Percentiles rank a stretch among this genome's conserved stretches.
phyloP scores from a whole-genome alignment of 2,888 invertebrate species.

The Rhorus exstirpatorius region DNA sequence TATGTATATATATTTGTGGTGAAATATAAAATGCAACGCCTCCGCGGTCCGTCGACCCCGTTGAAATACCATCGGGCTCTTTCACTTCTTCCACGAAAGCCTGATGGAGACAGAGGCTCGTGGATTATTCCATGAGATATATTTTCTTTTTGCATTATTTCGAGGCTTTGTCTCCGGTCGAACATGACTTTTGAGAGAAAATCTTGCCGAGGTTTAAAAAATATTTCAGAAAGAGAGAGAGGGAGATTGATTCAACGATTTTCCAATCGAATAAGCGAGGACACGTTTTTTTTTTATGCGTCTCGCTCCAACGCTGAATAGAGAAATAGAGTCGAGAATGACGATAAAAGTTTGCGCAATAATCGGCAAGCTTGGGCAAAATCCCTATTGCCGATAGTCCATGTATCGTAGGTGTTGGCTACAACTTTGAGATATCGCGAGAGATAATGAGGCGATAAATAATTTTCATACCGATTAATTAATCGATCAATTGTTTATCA shows the following conservation, averaged over 20 bases:
- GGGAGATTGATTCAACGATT: constrained; percentile 49
- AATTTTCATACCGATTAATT: constrained; percentile 20
- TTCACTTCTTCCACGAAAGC: constrained; percentile 66
- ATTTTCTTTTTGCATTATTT: constrained; percentile 49
- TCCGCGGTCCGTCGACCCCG: constrained; percentile 68
- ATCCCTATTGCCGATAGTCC: constrained; percentile 43
- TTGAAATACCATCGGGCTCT: constrained; percentile 63
- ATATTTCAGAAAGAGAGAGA: background rate
- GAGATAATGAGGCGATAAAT: constrained; percentile 37
- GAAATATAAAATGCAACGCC: constrained; percentile 56
- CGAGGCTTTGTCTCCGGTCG: background rate
- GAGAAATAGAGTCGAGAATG: constrained; percentile 47
- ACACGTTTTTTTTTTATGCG: constrained; percentile 41
- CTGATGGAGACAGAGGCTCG: constrained; percentile 41
- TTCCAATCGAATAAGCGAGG: constrained; percentile 73
- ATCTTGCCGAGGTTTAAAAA: background rate
- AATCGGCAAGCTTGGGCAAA: constrained; percentile 57
- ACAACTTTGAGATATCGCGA: constrained; percentile 30
- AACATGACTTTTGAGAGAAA: background rate
- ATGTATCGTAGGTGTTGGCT: constrained; percentile 16
- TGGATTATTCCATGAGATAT: background rate
- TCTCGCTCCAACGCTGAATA: constrained; percentile 67
- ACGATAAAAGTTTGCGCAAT: constrained; percentile 74
- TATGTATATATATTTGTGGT: constrained; percentile 22
- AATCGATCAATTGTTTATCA: constrained; percentile 2